Evolutionary conservation across 2,888 invertebrate species (phyloP).

Genomic region (Trichogramma evanescens): DNA sequence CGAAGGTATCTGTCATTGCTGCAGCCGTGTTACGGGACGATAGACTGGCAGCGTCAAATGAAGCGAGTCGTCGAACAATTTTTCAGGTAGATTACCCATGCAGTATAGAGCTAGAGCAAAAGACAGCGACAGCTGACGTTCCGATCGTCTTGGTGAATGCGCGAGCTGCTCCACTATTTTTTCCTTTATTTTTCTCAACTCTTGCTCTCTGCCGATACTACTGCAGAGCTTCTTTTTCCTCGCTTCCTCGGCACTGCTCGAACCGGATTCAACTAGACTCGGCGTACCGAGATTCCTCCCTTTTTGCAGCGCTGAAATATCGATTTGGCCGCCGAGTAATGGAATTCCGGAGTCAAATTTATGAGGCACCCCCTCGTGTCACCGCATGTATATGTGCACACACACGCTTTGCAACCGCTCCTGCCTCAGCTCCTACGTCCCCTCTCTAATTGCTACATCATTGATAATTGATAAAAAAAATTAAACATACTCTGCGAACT

Average conservation of each 20-base stretch:
- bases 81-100: constrained; percentile 16
- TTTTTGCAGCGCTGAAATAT: constrained; percentile 31
- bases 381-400: not conserved
- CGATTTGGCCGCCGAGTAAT: constrained; percentile 36
- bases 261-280: constrained; percentile 14
- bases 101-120: not conserved
- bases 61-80: constrained; percentile 17
- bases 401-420: not conserved
- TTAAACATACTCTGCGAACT: too few relatives aligned
- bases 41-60: constrained; percentile 18
- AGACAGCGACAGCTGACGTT: too few relatives aligned
- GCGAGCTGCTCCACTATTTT: too few relatives aligned
- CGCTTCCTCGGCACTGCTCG: not conserved
- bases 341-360: constrained; percentile 42
- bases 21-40: not conserved
- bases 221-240: constrained; percentile 10
- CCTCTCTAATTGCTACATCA: too few relatives aligned
- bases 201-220: too few relatives aligned
- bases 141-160: too few relatives aligned
- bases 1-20: too few relatives aligned
- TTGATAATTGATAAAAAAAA: too few relatives aligned
- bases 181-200: too few relatives aligned
- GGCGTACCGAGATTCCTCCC: constrained; percentile 17
- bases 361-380: constrained; percentile 29
- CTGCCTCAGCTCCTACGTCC: too few relatives aligned